phyloP scores from a whole-genome alignment of 1,140 invertebrate species.

The Xylocopa sonorina region DNA sequence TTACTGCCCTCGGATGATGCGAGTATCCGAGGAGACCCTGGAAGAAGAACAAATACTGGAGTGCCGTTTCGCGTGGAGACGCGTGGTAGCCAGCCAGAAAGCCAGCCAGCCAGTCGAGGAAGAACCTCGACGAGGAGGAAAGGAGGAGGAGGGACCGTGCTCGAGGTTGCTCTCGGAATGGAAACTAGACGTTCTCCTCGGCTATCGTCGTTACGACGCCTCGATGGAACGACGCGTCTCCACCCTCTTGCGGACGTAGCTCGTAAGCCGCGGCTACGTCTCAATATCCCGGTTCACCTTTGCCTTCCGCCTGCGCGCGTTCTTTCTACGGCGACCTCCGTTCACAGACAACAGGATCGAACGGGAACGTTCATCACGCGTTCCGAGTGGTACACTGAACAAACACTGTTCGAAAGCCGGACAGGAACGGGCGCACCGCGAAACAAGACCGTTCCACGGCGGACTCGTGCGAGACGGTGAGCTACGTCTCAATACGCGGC shows the following conservation, averaged over 20 bases:
- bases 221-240: slow-evolving; percentile 69
- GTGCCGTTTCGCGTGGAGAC: slow-evolving; percentile 43
- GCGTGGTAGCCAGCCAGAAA: slow-evolving; percentile 47
- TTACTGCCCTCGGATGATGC: slow-evolving; percentile 81
- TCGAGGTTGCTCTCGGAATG: not conserved
- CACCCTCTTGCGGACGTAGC: slow-evolving; percentile 70
- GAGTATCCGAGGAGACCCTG: slow-evolving; percentile 62
- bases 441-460: slow-evolving; percentile 43
- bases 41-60: slow-evolving; percentile 71
- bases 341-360: no score
- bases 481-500: slow-evolving; percentile 43
- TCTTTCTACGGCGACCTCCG: no score
- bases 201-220: slow-evolving; percentile 68
- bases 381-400: not conserved
- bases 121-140: slow-evolving; percentile 16
- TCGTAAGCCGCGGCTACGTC: slow-evolving; percentile 72
- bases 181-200: slow-evolving; percentile 36
- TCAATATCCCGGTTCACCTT: slow-evolving; percentile 68
- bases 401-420: no score
- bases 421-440: no score
- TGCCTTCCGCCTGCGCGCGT: not conserved
- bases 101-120: slow-evolving; percentile 49
- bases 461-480: slow-evolving; percentile 4
- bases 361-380: not conserved
- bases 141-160: not conserved